Percentiles rank a stretch among this genome's conserved stretches.
phyloP scores from a whole-genome alignment of 2,797 vertebrate species.

The Arrhamphus sclerolepis region DNA sequence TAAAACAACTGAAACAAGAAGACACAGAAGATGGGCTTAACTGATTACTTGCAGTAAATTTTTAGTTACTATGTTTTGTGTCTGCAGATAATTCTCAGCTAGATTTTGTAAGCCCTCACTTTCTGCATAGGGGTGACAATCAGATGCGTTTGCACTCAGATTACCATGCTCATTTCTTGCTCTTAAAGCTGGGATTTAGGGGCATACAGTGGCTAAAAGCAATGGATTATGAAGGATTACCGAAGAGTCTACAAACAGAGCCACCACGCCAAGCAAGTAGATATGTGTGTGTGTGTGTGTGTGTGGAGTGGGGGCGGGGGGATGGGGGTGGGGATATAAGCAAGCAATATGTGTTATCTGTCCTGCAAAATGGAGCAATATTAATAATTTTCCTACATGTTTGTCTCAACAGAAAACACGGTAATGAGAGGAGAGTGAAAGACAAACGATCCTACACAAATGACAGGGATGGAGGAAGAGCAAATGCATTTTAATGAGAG shows the following conservation, averaged over 20 bases:
- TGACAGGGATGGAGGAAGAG: constrained; percentile 29
- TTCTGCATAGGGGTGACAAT: constrained; percentile 63
- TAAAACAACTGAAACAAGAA: background rate
- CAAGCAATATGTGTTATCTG: constrained; percentile 40
- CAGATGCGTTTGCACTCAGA: constrained; percentile 68
- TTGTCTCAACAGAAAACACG: constrained; percentile 54
- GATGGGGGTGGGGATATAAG: constrained; percentile 10
- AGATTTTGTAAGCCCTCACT: constrained; percentile 45
- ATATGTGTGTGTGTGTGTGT: constrained; percentile 36
- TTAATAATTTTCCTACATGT: constrained; percentile 51
- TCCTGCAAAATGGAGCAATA: constrained; percentile 51
- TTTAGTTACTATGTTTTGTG: constrained; percentile 29
- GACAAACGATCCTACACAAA: constrained; percentile 43
- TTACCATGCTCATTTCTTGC: constrained; percentile 75
- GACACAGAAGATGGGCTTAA: constrained; percentile 6
- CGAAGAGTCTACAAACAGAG: constrained; percentile 70
- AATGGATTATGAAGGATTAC: constrained; percentile 82
- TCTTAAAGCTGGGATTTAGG: constrained; percentile 75
- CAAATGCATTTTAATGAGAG: constrained; percentile 51
- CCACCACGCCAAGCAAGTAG: constrained; percentile 54
- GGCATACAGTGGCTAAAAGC: constrained; percentile 77
- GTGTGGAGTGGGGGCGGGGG: constrained; percentile 33
- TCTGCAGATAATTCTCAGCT: constrained; percentile 42
- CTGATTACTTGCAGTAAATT: constrained; percentile 30
- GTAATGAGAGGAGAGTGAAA: constrained; percentile 53